Conservation (phyloP, 2,888 invertebrate species). For the Pristionchus japonicus region DNA sequence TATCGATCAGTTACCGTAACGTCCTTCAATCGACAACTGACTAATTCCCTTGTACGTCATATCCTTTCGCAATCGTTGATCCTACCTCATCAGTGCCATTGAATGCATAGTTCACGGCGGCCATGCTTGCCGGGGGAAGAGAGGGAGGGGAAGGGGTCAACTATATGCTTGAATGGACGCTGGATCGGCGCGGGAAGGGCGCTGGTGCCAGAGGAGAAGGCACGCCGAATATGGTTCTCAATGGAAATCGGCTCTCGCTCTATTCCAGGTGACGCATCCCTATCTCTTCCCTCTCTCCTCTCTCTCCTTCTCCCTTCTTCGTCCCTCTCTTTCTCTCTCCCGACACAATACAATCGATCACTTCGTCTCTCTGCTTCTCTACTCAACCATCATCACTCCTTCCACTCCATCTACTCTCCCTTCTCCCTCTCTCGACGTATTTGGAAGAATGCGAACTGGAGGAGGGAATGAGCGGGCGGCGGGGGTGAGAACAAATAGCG, state of each 20-base stretch:
- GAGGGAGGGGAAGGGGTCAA: not conserved
- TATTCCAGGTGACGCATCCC: slow-evolving; percentile 30
- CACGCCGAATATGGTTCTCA: too few relatives aligned
- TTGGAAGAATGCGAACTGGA: slow-evolving; percentile 1
- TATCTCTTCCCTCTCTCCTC: not conserved
- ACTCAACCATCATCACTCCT: not conserved
- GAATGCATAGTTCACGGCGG: slow-evolving; percentile 5
- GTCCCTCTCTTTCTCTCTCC: not conserved
- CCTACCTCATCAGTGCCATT: slow-evolving; percentile 21
- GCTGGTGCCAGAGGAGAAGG: not conserved
- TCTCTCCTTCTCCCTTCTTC: not conserved
- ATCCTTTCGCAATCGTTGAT: not conserved
- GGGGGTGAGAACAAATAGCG: not conserved
- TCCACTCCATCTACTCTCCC: not conserved
- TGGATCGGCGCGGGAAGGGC: not conserved
- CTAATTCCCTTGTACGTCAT: not conserved
- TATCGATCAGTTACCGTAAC: not conserved
- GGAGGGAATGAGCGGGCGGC: slow-evolving; percentile 1
- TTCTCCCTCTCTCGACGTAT: not conserved
- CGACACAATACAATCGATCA: slow-evolving; percentile 25
- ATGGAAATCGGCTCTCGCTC: too few relatives aligned
- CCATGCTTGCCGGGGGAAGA: not conserved
- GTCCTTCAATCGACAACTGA: not conserved
- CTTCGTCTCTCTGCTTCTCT: slow-evolving; percentile 5
- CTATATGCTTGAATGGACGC: not conserved